Evolutionary conservation across 2,888 invertebrate genomes (phyloP).

Genomic region (Blastobasis lacticolella): DNA sequence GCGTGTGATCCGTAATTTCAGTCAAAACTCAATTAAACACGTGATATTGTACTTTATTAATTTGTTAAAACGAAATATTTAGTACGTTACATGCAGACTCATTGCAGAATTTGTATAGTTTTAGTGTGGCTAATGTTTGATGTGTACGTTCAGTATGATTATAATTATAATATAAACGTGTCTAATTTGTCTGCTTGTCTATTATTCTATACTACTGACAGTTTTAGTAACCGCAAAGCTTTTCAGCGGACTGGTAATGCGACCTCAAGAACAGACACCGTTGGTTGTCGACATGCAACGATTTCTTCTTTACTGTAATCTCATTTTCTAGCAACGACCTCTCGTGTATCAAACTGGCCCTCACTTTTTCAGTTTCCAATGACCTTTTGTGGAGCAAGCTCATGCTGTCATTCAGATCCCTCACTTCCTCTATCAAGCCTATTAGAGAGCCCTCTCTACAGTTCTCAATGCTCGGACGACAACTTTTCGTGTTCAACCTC

Average conservation of each 20-base stretch:
- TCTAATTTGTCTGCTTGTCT: too few species aligned
- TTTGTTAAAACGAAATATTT: too few species aligned
- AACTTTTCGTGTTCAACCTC: conserved; percentile 54
- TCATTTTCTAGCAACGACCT: conserved; percentile 56
- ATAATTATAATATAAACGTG: too few species aligned
- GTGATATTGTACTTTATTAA: too few species aligned
- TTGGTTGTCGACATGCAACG: conserved; percentile 52
- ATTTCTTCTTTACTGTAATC: conserved; percentile 60
- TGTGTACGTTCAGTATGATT: too few species aligned
- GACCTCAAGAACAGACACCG: conserved; percentile 57
- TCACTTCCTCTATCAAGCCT: conserved; percentile 57
- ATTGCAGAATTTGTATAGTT: too few species aligned
- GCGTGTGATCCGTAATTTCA: too few species aligned
- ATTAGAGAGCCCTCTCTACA: conserved; percentile 60
- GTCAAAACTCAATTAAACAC: too few species aligned
- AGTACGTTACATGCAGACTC: too few species aligned
- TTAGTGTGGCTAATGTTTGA: too few species aligned
- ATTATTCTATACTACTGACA: not conserved
- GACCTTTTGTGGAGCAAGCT: conserved; percentile 51
- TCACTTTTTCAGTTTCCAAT: conserved; percentile 50
- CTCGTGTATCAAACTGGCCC: conserved; percentile 57
- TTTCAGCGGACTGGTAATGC: conserved; percentile 61
- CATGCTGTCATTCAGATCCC: conserved; percentile 58
- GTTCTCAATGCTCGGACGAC: conserved; percentile 58
- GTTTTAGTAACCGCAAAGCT: conserved; percentile 54